These are phyloP conservation scores for Henricia sp. DNA, from an alignment of 53 echinoderm and acorn worm species.

Conservation along the genomic window DNA sequence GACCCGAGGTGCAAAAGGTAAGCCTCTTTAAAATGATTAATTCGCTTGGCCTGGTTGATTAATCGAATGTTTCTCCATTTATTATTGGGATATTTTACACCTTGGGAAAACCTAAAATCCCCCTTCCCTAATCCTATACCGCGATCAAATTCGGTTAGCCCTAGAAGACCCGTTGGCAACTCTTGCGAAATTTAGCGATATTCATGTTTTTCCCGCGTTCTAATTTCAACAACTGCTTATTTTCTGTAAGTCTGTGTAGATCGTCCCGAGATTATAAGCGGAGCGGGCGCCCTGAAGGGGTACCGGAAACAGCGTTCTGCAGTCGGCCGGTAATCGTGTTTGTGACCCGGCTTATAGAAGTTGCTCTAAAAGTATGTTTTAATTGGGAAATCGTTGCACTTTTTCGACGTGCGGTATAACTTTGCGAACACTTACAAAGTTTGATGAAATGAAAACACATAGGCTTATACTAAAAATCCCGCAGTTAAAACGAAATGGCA, in stretches of 20 bases:
- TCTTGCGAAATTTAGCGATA: background rate
- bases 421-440: no score
- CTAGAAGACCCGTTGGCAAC: background rate
- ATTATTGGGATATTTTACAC: conserved; percentile 27
- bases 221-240: background rate
- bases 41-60: conserved; percentile 35
- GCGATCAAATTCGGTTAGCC: background rate
- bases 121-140: background rate
- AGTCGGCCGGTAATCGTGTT: no score
- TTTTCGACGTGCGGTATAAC: no score
- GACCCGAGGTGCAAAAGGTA: background rate
- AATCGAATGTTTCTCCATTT: conserved; percentile 18
- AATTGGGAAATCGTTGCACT: no score
- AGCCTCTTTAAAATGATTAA: conserved; percentile 3
- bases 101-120: background rate
- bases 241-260: background rate
- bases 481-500: no score
- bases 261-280: background rate
- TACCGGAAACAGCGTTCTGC: no score
- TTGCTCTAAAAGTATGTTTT: no score
- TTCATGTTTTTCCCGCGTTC: conserved; percentile 2
- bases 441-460: no score
- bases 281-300: no score
- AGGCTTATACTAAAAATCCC: no score
- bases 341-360: no score